These are phyloP conservation scores for Syritta pipiens DNA, from an alignment of 2,888 invertebrate genomes.

Conservation along the genomic window DNA sequence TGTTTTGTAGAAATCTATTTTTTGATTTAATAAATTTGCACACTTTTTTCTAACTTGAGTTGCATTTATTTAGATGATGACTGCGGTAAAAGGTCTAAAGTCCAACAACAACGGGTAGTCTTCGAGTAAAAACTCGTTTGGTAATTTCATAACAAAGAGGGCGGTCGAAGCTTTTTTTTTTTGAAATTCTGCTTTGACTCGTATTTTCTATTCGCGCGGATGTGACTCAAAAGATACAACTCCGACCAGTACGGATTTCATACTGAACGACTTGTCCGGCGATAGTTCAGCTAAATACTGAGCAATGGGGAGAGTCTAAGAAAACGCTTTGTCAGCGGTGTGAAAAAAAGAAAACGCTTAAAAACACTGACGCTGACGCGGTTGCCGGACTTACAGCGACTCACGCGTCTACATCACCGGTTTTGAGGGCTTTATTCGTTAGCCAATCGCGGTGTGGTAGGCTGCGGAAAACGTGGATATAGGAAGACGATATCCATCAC, in stretches of 20 bases:
- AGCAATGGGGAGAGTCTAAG: constrained; percentile 39
- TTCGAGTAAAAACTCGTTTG: constrained; percentile 58
- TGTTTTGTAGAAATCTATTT: constrained; percentile 2
- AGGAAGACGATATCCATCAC: not conserved
- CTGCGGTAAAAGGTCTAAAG: constrained; percentile 47
- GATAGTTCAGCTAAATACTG: constrained; percentile 47
- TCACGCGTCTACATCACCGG: too few relatives aligned
- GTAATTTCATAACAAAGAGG: constrained; percentile 60
- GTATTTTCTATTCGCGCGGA: constrained; percentile 29
- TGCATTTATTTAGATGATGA: constrained; percentile 38
- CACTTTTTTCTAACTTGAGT: constrained; percentile 21
- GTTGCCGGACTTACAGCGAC: constrained; percentile 9
- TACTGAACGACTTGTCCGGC: constrained; percentile 73
- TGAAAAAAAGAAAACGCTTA: constrained; percentile 13
- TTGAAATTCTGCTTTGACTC: constrained; percentile 21
- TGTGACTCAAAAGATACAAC: constrained; percentile 40
- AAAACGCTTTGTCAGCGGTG: constrained; percentile 25
- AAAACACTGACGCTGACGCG: not conserved
- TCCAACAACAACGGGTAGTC: constrained; percentile 51
- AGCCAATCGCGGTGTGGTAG: too few relatives aligned
- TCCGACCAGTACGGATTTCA: constrained; percentile 75
- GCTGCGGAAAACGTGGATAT: not conserved
- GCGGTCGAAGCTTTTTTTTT: constrained; percentile 39
- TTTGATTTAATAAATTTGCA: constrained; percentile 16
- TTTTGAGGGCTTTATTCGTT: too few relatives aligned